Base-by-base conservation (phyloP, 2,888 invertebrate species). In the Silvanus unidentatus region DNA sequence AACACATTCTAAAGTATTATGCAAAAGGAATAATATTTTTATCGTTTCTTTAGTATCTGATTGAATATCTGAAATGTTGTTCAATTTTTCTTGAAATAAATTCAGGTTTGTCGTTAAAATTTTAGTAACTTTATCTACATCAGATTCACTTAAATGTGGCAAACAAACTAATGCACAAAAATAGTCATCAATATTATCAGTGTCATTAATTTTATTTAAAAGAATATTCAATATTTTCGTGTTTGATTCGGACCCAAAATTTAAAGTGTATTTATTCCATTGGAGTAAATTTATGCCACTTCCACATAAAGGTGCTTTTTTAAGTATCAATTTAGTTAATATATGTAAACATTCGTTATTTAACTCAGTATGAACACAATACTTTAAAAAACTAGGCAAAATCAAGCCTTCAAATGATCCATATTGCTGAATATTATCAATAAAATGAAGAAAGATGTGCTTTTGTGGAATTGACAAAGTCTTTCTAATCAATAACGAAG, bases 371-470 rank as follows among this genome's bases (percentile, higher is more conserved):
- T 78, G 76, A 12, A 74, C 59, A 28, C 81, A 79, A 58, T 77
- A 78, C 42, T 77, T 77, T 16, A 88, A 58, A 47, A 86, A 79
- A 11, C 77, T 75, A 0, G 88, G 86, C 40, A 89, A 69, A 49
- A 89, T 78, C 27, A 86, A 74, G 52, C 82, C 75, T 62, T 89
- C 88, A 66, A 88, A 88, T 40, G 82, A 80, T 0, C 82, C 75
- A 61, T 83, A 84, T 27, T 75, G 68, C 29, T 79, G 74, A 2
- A 88, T 78, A 65, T 80, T 78, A 57, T 81, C 77, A 2, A 87
- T 77, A 60, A 87, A 82, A 44, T 77, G 74, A 40, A 84, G 75
- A 27, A 83, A 73, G 12, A 84, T 74, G 27, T 73, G 69, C 38
- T 76, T 74, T 43, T 79, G 73, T 6, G 77, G 73, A 9, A 83